These are phyloP conservation scores for Helicolenus hilgendorfi DNA, from an alignment of 2,797 vertebrate genomes.

Conservation along the genomic window DNA sequence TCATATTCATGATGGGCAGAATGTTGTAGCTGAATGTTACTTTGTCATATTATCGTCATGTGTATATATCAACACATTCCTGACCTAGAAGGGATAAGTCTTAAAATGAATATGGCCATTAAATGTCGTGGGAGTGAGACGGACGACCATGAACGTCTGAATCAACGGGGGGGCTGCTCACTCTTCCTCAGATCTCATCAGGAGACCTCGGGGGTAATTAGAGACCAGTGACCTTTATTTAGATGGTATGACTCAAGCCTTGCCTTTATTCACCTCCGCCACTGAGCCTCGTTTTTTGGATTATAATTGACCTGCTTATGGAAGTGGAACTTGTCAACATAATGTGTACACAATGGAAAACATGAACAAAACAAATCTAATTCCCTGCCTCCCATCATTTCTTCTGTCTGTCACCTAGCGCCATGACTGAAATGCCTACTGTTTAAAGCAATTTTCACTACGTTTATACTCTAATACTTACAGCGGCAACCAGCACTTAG, in stretches of 20 bases:
- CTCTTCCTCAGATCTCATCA: conserved; percentile 70
- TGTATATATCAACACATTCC: neutral
- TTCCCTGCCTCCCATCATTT: too few relatives aligned
- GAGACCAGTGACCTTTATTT: conserved; percentile 75
- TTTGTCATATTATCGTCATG: neutral
- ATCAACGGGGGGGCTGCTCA: conserved; percentile 13
- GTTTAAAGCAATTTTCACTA: neutral
- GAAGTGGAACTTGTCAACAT: neutral
- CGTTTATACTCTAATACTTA: neutral
- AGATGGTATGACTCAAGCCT: conserved; percentile 42
- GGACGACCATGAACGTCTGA: conserved; percentile 5
- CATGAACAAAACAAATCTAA: neutral
- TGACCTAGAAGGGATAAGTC: neutral
- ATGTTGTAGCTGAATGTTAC: neutral
- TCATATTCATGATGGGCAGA: neutral
- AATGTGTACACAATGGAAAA: neutral
- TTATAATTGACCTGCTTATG: conserved; percentile 8
- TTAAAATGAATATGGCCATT: neutral
- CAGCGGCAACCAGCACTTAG: neutral
- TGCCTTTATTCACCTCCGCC: conserved; percentile 16
- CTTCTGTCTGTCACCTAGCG: neutral
- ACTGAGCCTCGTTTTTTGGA: conserved; percentile 1
- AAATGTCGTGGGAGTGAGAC: neutral
- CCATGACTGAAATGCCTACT: neutral
- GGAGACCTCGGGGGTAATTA: conserved; percentile 62